A percentile compares a stretch with the other conserved stretches of the same genome.
phyloP scores from a whole-genome alignment of 1,140 invertebrate genomes.

The Nymphalis io region DNA sequence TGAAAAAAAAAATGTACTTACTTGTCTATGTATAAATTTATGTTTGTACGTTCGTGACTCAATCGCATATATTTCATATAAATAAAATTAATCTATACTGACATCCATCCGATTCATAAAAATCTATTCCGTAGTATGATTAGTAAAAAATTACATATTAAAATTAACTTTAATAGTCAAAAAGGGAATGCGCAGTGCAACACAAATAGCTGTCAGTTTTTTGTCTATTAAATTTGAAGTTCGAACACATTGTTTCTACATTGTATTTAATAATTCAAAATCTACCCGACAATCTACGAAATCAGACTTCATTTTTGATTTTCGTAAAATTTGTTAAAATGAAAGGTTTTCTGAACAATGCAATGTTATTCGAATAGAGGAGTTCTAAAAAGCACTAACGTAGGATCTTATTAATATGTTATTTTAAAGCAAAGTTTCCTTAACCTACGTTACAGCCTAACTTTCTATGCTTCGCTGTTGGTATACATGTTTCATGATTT shows the following conservation, averaged over 20 bases:
- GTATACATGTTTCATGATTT: slow-evolving; percentile 22
- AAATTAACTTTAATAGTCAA: too few species aligned
- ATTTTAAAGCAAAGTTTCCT: slow-evolving; percentile 16
- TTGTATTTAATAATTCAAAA: not conserved
- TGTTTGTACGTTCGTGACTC: too few species aligned
- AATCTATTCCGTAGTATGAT: too few species aligned
- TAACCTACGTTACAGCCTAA: slow-evolving; percentile 10
- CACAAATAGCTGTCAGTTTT: too few species aligned
- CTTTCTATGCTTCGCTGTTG: slow-evolving; percentile 15
- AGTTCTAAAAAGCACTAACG: slow-evolving; percentile 28
- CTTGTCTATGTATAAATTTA: too few species aligned
- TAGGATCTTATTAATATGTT: slow-evolving; percentile 25
- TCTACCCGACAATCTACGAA: not conserved
- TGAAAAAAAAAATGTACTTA: too few species aligned
- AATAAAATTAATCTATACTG: too few species aligned
- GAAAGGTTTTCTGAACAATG: slow-evolving; percentile 6
- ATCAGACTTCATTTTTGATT: not conserved
- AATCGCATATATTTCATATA: too few species aligned
- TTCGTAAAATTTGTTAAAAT: not conserved
- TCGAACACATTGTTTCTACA: not conserved
- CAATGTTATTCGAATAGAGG: slow-evolving; percentile 9
- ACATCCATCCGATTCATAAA: too few species aligned
- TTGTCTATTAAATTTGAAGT: too few species aligned
- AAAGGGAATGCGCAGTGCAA: too few species aligned
- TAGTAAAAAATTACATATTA: too few species aligned